Base-by-base conservation (phyloP, 2,797 vertebrate genomes). In the Epinephelus coioides region DNA sequence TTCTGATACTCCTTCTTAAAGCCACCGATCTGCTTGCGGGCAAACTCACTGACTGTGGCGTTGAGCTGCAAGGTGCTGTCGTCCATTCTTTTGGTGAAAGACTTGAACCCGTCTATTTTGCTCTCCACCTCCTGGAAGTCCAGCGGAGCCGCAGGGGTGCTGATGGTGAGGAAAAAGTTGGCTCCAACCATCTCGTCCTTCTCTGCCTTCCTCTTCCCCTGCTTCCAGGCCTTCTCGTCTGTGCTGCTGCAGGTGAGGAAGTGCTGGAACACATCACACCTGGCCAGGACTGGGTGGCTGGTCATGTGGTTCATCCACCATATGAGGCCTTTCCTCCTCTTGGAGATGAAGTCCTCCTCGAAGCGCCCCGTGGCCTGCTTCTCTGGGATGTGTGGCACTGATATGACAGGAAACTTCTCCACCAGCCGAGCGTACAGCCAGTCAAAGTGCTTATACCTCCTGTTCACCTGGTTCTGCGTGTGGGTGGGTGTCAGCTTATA, bases 281-380 rank as follows among this genome's bases (percentile, higher is more conserved):
- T 95, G 21, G 98, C 94, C 87, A 99, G 93, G 65, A 99, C 97
- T 0, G 98, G 98, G 90, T 99, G 98, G 89, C 97, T 99, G 87
- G 96, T 97, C 98, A 99, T 99, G 86, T 99, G 98, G 93, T 97
- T 97, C 98, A 99, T 99, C 98, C 98, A 99, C 97, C 97, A 98
- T 0, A 97, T 95, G 71, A 99, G 88, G 40, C 98, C 98, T 85
- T 98, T 99, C 88, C 97, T 95, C 73, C 98, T 95, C 87, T 99
- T 99, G 66, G 97, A 98, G 86, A 99, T 99, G 91, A 99, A 99
- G 94, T 99, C 98, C 90, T 99, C 98, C 89, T 99, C 98, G 0
- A 99, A 99, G 79, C 98, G 97, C 1, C 98, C 98, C 0, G 98
- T 98, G 86, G 98, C 98, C 94, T 99, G 98, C 81, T 99, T 99